phyloP scores from a whole-genome alignment of 2,797 vertebrate species.

The Macropus fuliginosus region DNA sequence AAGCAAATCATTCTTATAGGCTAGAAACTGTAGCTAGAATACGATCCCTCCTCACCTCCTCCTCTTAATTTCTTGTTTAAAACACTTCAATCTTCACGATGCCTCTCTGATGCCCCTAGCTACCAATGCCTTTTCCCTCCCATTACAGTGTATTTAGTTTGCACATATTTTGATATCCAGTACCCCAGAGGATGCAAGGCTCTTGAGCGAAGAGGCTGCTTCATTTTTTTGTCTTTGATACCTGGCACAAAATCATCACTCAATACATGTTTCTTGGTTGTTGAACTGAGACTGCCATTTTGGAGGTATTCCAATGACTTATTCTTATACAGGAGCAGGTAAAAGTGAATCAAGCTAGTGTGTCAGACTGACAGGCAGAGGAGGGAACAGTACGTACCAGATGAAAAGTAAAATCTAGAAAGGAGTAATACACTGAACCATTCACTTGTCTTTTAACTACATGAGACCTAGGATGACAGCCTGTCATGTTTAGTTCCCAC shows the following conservation, averaged over 20 bases:
- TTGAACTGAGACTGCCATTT: neutral
- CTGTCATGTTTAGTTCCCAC: neutral
- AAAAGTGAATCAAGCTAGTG: conserved; percentile 11
- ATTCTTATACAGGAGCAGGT: neutral
- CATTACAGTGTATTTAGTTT: neutral
- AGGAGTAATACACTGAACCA: neutral
- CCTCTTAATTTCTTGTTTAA: neutral
- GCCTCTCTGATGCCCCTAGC: neutral
- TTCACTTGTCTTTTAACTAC: neutral
- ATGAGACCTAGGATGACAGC: neutral
- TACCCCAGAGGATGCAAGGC: neutral
- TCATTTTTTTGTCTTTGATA: neutral
- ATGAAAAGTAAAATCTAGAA: conserved; percentile 24
- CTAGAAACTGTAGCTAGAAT: neutral
- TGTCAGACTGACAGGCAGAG: neutral
- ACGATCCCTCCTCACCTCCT: no score
- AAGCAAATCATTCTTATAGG: neutral
- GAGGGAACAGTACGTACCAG: neutral
- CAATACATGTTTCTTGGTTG: neutral
- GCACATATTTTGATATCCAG: neutral
- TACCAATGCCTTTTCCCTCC: neutral
- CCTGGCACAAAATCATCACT: neutral
- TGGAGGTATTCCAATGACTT: neutral
- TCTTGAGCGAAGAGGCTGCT: neutral
- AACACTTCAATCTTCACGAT: neutral